These are phyloP conservation scores for Gnathonemus longibarbis DNA, from an alignment of 2,113 vertebrate species.

Conservation along the genomic window DNA sequence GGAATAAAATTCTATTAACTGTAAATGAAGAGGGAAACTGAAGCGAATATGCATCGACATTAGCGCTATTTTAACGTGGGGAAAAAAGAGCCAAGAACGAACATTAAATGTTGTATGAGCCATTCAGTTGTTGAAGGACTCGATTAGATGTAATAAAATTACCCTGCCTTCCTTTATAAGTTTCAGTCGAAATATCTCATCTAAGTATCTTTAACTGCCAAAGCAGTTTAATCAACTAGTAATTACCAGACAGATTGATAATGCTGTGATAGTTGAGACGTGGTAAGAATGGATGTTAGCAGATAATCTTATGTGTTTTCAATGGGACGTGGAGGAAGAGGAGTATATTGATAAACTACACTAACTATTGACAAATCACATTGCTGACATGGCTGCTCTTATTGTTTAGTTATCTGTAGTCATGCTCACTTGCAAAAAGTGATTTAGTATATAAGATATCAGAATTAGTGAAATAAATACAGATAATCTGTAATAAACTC, in stretches of 20 bases:
- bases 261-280: conserved; percentile 21
- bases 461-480: neutral
- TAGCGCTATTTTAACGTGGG: neutral
- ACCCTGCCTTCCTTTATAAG: conserved; percentile 14
- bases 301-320: conserved; percentile 15
- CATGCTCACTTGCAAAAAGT: neutral
- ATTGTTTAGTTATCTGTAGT: neutral
- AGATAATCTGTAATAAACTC: neutral
- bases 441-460: neutral
- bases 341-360: neutral
- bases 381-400: neutral
- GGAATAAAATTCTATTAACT: neutral
- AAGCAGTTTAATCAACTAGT: conserved; percentile 20
- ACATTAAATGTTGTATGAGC: neutral
- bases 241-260: conserved; percentile 20
- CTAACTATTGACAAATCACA: neutral
- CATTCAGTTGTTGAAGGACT: conserved; percentile 17
- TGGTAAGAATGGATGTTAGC: conserved; percentile 3
- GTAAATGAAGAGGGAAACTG: neutral
- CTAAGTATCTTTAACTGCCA: conserved; percentile 22
- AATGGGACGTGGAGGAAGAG: neutral
- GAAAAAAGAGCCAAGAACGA: neutral
- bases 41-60: neutral
- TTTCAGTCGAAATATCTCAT: conserved; percentile 26
- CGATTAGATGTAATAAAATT: conserved; percentile 27